Evolutionary conservation across 2,797 vertebrate species (phyloP).

Genomic region (Chelonia mydas): DNA sequence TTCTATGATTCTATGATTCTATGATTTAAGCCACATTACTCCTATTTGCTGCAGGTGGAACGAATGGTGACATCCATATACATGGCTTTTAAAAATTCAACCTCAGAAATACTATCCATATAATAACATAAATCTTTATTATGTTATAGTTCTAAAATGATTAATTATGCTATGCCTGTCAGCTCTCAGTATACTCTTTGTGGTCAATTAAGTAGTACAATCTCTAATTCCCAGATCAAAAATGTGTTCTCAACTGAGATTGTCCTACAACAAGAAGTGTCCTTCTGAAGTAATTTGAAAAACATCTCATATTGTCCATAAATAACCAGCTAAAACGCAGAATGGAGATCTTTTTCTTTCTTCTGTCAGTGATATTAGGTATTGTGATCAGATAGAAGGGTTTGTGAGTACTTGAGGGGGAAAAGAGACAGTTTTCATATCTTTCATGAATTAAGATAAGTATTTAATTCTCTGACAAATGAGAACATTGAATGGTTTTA

Average conservation of each 20-base stretch:
- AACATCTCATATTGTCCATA: not conserved
- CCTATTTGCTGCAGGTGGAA: slow-evolving; percentile 12
- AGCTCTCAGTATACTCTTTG: not conserved
- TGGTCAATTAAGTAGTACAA: not conserved
- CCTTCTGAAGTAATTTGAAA: not conserved
- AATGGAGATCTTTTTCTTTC: not conserved
- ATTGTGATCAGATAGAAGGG: not conserved
- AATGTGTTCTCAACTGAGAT: not conserved
- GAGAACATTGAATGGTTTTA: slow-evolving; percentile 31
- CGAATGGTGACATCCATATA: slow-evolving; percentile 16
- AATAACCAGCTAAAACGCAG: slow-evolving; percentile 17
- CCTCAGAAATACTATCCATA: slow-evolving; percentile 16
- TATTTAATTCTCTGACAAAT: slow-evolving; percentile 68
- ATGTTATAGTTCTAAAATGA: slow-evolving; percentile 60
- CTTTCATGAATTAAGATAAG: slow-evolving; percentile 36
- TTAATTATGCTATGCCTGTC: not conserved
- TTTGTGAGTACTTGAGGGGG: not conserved
- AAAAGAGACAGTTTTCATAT: not conserved
- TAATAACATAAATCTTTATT: slow-evolving; percentile 30
- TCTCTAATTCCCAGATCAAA: slow-evolving; percentile 18
- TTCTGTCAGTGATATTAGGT: not conserved
- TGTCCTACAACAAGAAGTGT: not conserved
- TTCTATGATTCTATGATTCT: too few species aligned
- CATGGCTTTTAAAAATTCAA: slow-evolving; percentile 21
- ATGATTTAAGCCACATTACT: slow-evolving; percentile 27